A percentile compares a stretch with the other conserved stretches of the same genome.
phyloP scores from a whole-genome alignment of 2,888 invertebrate species.

The Gastrophysa polygoni region DNA sequence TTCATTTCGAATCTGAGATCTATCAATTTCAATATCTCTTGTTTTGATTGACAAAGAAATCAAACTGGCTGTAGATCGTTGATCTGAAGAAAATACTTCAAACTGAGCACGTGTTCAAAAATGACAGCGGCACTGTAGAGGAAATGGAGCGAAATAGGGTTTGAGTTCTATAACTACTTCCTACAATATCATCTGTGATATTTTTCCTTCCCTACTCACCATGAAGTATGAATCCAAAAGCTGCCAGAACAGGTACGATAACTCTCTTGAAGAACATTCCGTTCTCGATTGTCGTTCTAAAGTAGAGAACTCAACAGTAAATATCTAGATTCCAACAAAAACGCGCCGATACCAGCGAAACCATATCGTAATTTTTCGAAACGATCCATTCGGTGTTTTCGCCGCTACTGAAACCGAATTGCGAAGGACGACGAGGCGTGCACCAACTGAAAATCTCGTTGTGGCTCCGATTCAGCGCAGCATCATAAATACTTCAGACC shows the following conservation, averaged over 20 bases:
- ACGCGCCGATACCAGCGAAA: not conserved
- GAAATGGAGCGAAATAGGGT: no score
- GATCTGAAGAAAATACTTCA: no score
- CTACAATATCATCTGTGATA: no score
- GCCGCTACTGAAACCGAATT: conserved; percentile 23
- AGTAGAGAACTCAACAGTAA: no score
- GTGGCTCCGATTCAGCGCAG: conserved; percentile 27
- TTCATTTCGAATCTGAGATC: no score
- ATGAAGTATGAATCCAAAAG: not conserved
- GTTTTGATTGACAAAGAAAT: no score
- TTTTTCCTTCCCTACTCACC: not conserved
- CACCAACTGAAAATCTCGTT: conserved; percentile 23
- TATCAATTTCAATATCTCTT: no score
- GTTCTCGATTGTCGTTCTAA: not conserved
- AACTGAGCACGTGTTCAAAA: no score
- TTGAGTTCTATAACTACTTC: no score
- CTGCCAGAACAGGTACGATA: not conserved
- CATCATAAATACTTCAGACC: conserved; percentile 28
- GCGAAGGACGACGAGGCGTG: conserved; percentile 20
- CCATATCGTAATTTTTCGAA: conserved; percentile 7
- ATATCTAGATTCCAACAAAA: no score
- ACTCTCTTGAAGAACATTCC: not conserved
- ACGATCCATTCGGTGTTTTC: conserved; percentile 17
- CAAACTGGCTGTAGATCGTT: no score
- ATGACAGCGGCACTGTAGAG: no score